Evolutionary conservation across 2,113 vertebrate species (phyloP).

Genomic region (Phylloscopus whistleri): DNA sequence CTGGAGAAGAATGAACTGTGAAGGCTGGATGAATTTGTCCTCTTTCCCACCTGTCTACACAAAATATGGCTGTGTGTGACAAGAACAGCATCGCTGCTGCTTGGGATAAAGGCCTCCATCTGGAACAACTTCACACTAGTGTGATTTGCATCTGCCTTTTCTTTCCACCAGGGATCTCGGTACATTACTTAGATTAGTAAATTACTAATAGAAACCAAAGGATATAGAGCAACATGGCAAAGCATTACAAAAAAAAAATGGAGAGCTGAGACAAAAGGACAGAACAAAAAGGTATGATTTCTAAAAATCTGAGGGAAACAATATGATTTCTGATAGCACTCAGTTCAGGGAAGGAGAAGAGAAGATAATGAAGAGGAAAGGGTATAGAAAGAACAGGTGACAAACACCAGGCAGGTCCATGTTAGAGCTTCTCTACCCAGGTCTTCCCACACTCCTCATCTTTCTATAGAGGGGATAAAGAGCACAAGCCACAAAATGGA

Average conservation of each 20-base stretch:
- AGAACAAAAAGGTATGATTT: neutral
- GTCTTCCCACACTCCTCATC: neutral
- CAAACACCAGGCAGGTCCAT: neutral
- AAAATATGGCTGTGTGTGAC: neutral
- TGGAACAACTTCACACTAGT: neutral
- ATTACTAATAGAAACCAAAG: neutral
- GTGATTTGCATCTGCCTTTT: neutral
- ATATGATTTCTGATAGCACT: neutral
- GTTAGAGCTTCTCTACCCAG: neutral
- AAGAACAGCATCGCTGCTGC: neutral
- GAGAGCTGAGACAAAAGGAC: neutral
- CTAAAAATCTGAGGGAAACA: neutral
- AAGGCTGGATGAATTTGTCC: neutral
- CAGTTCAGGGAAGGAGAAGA: neutral
- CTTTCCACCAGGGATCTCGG: neutral
- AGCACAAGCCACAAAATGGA: neutral
- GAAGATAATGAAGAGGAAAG: neutral
- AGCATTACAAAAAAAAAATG: neutral
- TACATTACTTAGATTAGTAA: neutral
- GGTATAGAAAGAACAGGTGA: neutral
- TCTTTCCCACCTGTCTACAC: neutral
- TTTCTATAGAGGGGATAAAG: neutral
- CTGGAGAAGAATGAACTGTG: neutral
- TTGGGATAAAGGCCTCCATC: neutral
- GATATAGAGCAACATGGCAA: neutral